A percentile compares a stretch with the other conserved stretches of the same genome.
phyloP scores from a whole-genome alignment of 2,888 invertebrate genomes.

The Drosophila anomelani region DNA sequence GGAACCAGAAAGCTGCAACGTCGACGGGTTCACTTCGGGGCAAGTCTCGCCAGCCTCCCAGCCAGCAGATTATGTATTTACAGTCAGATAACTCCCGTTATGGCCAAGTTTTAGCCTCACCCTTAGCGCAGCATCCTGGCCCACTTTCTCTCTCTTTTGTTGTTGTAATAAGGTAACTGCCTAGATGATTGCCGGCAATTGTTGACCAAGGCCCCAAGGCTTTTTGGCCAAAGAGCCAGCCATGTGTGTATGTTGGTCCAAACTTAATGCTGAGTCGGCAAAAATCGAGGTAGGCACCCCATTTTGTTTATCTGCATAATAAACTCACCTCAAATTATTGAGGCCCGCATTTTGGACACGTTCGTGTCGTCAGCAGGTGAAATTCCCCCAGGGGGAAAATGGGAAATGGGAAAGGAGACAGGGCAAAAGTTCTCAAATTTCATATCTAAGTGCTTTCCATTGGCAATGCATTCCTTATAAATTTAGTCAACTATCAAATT shows the following conservation, averaged over 20 bases:
- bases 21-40: slow-evolving; percentile 32
- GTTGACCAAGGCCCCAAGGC: slow-evolving; percentile 61
- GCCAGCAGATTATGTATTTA: slow-evolving; percentile 77
- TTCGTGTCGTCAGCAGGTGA: slow-evolving; percentile 58
- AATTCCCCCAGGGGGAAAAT: slow-evolving; percentile 26
- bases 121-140: background rate
- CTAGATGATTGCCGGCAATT: slow-evolving; percentile 77
- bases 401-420: background rate
- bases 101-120: slow-evolving; percentile 58
- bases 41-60: slow-evolving; percentile 39
- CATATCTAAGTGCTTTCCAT: slow-evolving; percentile 31
- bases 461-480: slow-evolving; percentile 8
- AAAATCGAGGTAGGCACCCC: slow-evolving; percentile 58
- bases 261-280: slow-evolving; percentile 70
- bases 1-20: slow-evolving; percentile 43
- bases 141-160: slow-evolving; percentile 19
- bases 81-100: slow-evolving; percentile 76
- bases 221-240: slow-evolving; percentile 3
- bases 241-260: slow-evolving; percentile 35
- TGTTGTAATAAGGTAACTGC: slow-evolving; percentile 72
- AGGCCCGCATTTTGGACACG: slow-evolving; percentile 72
- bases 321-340: slow-evolving; percentile 76
- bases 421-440: slow-evolving; percentile 42
- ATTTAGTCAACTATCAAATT: slow-evolving; percentile 37
- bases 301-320: slow-evolving; percentile 79